These are phyloP conservation scores for Halictus quadricinctus DNA, from an alignment of 2,888 invertebrate species.

Conservation along the genomic window DNA sequence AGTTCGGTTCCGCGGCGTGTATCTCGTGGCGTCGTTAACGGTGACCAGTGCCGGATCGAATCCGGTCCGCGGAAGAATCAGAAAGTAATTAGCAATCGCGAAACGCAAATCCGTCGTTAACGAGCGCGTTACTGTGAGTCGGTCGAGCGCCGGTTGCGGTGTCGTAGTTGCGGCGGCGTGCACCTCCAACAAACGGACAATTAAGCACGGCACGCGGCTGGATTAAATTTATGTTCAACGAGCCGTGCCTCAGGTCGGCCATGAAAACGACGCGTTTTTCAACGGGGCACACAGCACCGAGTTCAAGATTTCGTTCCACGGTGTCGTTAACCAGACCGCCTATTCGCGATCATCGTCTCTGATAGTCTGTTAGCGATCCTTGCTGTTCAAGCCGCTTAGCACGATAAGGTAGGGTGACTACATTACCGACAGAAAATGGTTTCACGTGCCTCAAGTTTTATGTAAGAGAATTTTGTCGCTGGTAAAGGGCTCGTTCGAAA, in stretches of 20 bases:
- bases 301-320: background rate
- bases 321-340: background rate
- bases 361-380: background rate
- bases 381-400: too few relatives aligned
- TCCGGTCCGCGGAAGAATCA: constrained; percentile 55
- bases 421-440: too few relatives aligned
- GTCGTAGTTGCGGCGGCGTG: constrained; percentile 28
- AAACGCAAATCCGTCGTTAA: constrained; percentile 60
- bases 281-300: background rate
- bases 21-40: background rate
- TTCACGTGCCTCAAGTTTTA: too few relatives aligned
- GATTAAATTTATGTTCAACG: constrained; percentile 16
- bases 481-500: too few relatives aligned
- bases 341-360: background rate
- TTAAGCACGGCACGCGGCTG: constrained; percentile 27
- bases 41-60: constrained; percentile 22
- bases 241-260: background rate
- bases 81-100: constrained; percentile 66
- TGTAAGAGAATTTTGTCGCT: too few relatives aligned
- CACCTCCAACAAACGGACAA: constrained; percentile 56
- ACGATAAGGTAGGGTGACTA: too few relatives aligned
- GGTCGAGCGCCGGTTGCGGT: constrained; percentile 27
- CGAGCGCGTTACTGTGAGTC: constrained; percentile 46
- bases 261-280: constrained; percentile 6
- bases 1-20: background rate